phyloP scores from a whole-genome alignment of 2,797 vertebrate species.

The Darevskia nairensis region DNA sequence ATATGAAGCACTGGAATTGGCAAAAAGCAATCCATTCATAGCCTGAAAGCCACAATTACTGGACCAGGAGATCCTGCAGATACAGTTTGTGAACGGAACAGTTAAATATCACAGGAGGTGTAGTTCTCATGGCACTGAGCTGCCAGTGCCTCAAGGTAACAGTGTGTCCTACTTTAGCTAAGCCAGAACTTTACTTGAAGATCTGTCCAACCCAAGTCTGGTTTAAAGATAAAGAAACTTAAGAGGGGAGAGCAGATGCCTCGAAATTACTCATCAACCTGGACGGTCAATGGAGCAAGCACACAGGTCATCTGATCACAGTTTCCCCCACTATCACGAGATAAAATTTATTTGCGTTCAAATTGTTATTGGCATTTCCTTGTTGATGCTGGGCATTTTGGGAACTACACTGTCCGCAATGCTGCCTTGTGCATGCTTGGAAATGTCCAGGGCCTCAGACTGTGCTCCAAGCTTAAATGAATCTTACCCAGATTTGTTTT shows the following conservation, averaged over 20 bases:
- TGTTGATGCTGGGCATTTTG: neutral
- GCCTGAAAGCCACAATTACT: too few relatives aligned
- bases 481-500: conserved; percentile 9
- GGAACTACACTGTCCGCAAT: neutral
- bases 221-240: too few relatives aligned
- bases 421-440: neutral
- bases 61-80: neutral
- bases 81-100: neutral
- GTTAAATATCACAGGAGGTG: neutral
- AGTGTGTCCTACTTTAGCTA: too few relatives aligned
- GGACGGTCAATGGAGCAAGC: too few relatives aligned
- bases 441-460: neutral
- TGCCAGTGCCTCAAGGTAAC: neutral
- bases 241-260: too few relatives aligned
- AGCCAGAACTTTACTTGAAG: too few relatives aligned
- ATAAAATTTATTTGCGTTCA: too few relatives aligned
- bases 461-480: neutral
- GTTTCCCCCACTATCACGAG: too few relatives aligned
- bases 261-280: too few relatives aligned
- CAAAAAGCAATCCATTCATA: neutral
- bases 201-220: too few relatives aligned
- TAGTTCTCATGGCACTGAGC: neutral
- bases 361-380: too few relatives aligned
- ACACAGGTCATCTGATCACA: too few relatives aligned
- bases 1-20: neutral